These are phyloP conservation scores for Prinia subflava DNA, from an alignment of 2,113 vertebrate genomes.

Conservation along the genomic window DNA sequence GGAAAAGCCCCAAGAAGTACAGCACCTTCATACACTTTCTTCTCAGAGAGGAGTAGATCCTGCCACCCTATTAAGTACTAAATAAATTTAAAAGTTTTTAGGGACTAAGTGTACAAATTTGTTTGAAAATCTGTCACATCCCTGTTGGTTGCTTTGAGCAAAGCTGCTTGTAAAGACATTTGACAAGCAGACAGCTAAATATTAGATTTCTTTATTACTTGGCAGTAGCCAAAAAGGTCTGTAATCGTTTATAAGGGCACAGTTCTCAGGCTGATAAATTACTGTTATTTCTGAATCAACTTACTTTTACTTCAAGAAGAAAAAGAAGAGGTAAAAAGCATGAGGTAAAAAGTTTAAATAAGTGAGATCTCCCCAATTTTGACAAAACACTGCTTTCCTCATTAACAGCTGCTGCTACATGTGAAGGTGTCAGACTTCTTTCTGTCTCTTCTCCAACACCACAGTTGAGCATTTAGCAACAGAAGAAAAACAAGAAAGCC, in stretches of 20 bases:
- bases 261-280: not conserved
- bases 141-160: not conserved
- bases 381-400: not conserved
- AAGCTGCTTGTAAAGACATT: not conserved
- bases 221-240: not conserved
- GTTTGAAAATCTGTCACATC: not conserved
- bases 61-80: not conserved
- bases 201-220: not conserved
- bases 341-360: not conserved
- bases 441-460: not conserved
- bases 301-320: not conserved
- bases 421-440: not conserved
- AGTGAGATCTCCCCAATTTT: not conserved
- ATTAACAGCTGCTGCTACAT: not conserved
- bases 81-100: not conserved
- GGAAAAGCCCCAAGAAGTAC: not conserved
- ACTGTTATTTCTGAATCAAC: conserved; percentile 5
- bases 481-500: not conserved
- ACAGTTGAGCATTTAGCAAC: not conserved
- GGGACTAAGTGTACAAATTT: not conserved
- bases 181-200: not conserved
- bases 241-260: not conserved
- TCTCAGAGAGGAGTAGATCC: not conserved
- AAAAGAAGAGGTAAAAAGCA: not conserved
- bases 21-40: not conserved